These are phyloP conservation scores for Discoglossus pictus DNA, from an alignment of 2,797 vertebrate genomes.

Conservation along the genomic window DNA sequence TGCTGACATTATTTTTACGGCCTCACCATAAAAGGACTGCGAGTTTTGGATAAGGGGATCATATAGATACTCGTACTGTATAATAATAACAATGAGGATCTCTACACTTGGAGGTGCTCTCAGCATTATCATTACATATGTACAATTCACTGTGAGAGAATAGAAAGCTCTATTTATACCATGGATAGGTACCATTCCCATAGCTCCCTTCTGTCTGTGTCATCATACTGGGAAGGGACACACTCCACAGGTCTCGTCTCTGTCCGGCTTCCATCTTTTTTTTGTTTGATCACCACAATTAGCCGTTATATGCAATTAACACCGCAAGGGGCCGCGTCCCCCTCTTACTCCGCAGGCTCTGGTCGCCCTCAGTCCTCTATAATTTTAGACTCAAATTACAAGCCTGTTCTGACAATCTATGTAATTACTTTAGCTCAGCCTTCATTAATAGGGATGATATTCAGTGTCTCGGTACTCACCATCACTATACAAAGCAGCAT, in stretches of 20 bases:
- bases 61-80: slow-evolving; percentile 28
- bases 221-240: background rate
- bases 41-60: slow-evolving; percentile 8
- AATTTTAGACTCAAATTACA: slow-evolving; percentile 9
- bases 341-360: background rate
- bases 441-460: background rate
- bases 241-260: background rate
- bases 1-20: slow-evolving; percentile 47
- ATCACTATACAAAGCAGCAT: background rate
- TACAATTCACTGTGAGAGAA: no score
- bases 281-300: background rate
- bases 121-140: no score
- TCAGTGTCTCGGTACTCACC: background rate
- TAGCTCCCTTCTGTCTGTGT: no score
- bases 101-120: no score
- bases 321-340: slow-evolving; percentile 2
- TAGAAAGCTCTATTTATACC: no score
- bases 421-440: background rate
- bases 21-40: slow-evolving; percentile 46
- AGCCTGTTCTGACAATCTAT: slow-evolving; percentile 20
- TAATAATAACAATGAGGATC: slow-evolving; percentile 21
- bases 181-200: no score
- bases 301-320: slow-evolving; percentile 17
- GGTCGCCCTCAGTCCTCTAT: slow-evolving; percentile 1
- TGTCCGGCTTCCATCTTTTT: background rate